Conservation (phyloP, 2,797 vertebrate species). For the Clamator glandarius region DNA sequence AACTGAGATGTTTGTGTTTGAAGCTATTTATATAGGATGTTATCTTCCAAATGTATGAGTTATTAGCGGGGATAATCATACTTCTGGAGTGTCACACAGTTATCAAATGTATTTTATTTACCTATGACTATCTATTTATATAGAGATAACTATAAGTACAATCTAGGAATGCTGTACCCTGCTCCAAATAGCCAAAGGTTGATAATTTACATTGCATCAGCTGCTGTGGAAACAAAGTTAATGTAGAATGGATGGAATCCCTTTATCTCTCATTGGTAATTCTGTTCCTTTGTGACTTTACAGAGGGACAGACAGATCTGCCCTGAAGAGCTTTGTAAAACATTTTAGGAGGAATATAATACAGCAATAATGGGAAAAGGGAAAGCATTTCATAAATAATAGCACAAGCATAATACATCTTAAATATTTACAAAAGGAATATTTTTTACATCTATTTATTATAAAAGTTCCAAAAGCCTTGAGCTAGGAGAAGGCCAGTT, state of each 20-base stretch:
- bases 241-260: background rate
- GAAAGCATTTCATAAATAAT: background rate
- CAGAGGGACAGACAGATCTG: background rate
- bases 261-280: background rate
- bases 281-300: background rate
- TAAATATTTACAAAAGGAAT: background rate
- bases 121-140: background rate
- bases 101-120: background rate
- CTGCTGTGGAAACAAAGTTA: fast-evolving
- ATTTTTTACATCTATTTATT: background rate
- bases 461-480: background rate
- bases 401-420: background rate
- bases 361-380: background rate
- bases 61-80: background rate
- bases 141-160: background rate
- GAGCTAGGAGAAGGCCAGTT: background rate
- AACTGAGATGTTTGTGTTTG: background rate
- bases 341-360: background rate
- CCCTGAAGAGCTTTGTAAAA: background rate
- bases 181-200: background rate
- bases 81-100: background rate
- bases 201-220: background rate
- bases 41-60: background rate
- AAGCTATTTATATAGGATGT: fast-evolving
- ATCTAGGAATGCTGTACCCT: background rate